Conservation (phyloP, 2,888 invertebrate species). For the Bibio marci region DNA sequence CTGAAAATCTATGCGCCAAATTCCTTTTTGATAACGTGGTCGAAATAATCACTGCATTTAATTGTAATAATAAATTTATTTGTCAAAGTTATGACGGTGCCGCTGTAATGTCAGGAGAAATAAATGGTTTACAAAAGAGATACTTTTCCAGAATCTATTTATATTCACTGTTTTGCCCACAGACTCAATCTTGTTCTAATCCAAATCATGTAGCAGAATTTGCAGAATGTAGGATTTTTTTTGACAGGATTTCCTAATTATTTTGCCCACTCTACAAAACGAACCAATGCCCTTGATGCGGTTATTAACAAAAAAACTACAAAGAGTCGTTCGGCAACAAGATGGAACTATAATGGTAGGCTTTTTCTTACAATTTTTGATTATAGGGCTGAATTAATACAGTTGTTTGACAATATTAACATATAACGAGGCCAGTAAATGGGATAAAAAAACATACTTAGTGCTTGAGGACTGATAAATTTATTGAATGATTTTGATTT, state of each 20-base stretch:
- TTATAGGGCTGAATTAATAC: neutral
- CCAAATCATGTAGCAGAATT: too few relatives aligned
- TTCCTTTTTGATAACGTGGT: too few relatives aligned
- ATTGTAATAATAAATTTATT: constrained; percentile 9
- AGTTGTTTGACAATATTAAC: neutral
- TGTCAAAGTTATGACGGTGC: constrained; percentile 14
- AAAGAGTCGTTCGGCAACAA: constrained; percentile 9
- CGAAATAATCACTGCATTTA: constrained; percentile 3
- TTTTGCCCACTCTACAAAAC: constrained; percentile 13
- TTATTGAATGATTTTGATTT: constrained; percentile 5
- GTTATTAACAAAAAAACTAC: constrained; percentile 8
- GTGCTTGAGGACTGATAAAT: constrained; percentile 3
- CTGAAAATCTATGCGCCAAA: constrained; percentile 9
- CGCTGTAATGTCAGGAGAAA: constrained; percentile 11
- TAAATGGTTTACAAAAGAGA: constrained; percentile 14
- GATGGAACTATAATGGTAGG: constrained; percentile 11
- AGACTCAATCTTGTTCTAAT: constrained; percentile 11
- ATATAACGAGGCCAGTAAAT: constrained; percentile 2
- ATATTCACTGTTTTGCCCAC: constrained; percentile 15
- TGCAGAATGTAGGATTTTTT: too few relatives aligned
- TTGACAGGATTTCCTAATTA: constrained; percentile 7
- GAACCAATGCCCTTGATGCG: constrained; percentile 8
- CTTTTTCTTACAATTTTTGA: constrained; percentile 10
- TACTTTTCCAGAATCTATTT: constrained; percentile 12
- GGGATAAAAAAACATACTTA: neutral